Conservation (phyloP, 64 coral and sea anemone species). For the Porites lutea region DNA sequence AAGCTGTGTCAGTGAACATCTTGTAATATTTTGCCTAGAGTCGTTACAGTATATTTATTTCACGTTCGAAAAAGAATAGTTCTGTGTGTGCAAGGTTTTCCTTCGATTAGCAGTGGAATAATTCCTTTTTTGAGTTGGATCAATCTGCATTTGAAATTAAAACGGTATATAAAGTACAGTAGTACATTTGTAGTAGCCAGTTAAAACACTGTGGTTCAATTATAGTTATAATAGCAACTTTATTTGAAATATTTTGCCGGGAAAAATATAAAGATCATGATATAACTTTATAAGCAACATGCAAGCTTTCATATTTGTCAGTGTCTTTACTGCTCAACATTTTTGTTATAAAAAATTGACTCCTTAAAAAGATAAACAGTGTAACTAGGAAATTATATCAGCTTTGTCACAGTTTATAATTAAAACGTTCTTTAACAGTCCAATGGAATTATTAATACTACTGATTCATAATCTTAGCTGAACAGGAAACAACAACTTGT, state of each 20-base stretch:
- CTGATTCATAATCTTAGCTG: slow-evolving; percentile 20
- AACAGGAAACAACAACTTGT: slow-evolving; percentile 26
- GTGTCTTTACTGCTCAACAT: neutral
- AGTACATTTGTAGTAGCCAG: neutral
- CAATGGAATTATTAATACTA: slow-evolving; percentile 16
- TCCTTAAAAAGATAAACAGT: neutral
- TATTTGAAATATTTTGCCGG: neutral
- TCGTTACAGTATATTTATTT: neutral
- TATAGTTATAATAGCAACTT: neutral
- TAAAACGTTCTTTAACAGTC: neutral
- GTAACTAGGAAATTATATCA: neutral
- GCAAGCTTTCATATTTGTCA: neutral
- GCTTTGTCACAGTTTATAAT: neutral
- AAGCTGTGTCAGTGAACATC: neutral
- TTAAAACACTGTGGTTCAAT: neutral
- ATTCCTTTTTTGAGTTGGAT: slow-evolving; percentile 14
- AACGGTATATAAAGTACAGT: slow-evolving; percentile 15
- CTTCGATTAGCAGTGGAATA: slow-evolving; percentile 1
- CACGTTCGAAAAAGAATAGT: slow-evolving; percentile 11
- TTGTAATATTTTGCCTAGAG: slow-evolving; percentile 1
- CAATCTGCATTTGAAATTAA: slow-evolving; percentile 10
- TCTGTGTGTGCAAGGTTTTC: slow-evolving; percentile 16
- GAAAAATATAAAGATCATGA: neutral
- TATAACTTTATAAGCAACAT: neutral
- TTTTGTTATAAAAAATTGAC: neutral